Base-by-base conservation (phyloP, 2,797 vertebrate species). In the Cetoscarus ocellatus region DNA sequence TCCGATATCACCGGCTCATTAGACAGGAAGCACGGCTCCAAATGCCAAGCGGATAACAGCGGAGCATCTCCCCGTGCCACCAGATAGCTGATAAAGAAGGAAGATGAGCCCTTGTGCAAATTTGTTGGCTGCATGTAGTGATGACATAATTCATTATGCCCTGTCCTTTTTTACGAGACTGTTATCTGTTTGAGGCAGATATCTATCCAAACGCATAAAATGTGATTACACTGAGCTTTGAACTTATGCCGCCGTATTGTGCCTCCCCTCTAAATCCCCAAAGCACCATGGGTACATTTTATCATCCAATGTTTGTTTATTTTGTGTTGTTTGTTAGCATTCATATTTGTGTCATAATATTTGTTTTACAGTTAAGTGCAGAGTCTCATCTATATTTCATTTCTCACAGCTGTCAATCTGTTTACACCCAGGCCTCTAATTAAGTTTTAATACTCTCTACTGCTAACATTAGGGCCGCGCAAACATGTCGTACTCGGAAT, bases 91-190 rank as follows among this genome's bases (percentile, higher is more conserved):
- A 91, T 82, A 73, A 84, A 84, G 73, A 60, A 55, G 60, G 17
- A 12, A 82, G 85, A 89, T 78, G 67, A 78, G 47, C 49, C 47
- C 73, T 87, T 73, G 77, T 83, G 75, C 81, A 68, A 83, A 88
- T 83, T 64, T 74, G 84, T 70, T 84, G 79, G 76, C 77, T 77
- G 63, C 74, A 60, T 77, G 76, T 86, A 87, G 75, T 61, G 83
- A 83, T 86, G 80, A 73, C 85, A 88, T 90, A 86, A 88, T 90
- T 91, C 88, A 92, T 87, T 85, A 88, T 63, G 79, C 66, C 52
- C 52, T 66, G 34, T 75, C 63, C 83, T 73, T 83, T 38, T 91
- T 88, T 84, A 86, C 83, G 70, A 77, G 68, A 65, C 78, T 55
- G 67, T 89, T 90, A 90, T 90, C 84, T 54, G 40, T 86, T 82